Evolutionary conservation across 1,140 invertebrate species (phyloP), one percentile per base, ranked within the genome.

Genomic region (Neodiprion fabricii): DNA sequence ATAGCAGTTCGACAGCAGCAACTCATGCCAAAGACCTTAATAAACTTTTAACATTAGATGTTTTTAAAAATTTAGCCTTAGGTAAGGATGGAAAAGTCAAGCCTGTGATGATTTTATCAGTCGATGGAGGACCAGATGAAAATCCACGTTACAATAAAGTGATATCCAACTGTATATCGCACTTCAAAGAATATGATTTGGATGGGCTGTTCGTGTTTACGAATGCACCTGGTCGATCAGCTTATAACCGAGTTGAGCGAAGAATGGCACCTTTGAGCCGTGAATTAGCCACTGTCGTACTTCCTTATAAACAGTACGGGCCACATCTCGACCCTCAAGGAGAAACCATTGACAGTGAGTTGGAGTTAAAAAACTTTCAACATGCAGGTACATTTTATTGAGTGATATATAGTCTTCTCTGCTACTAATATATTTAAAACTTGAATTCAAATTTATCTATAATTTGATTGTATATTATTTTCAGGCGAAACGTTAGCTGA

Each of bases 151-250:
- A 40, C 49, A 11, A 10, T 12, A 75, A 74, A 28, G 14, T 65
- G 21, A 74, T 75, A 74, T 74, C 68, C 1, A 78, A 74, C 21
- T 73, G 75, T 72, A 10, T 86, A 75, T 2, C 74, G 65, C 21
- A 84, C 83, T 74, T 70, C 79, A 70, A 75, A 48, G 71, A 79
- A 68, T 74, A 79, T 72, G 79, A 88, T 17, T 75, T 88, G 23
- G 87, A 89, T 79, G 85, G 82, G 68, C 48, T 87, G 71, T 87
- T 85, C 74, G 80, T 88, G 70, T 80, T 79, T n/a, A 85, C 83
- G 21, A 85, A 88, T 84, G 85, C 87, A 50, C 86, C 86, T 71
- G 85, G 84, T 11, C 75, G 80, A 47, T 79, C 76, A 65, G 83
- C 86, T 9, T 89, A 79, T 79, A 82, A 82, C 50, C 49, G 77